Conservation (phyloP, 2,113 vertebrate species). For the rabbit (Oryctolagus cuniculus) region mOryCun1.1 NC_091438.1:131398501-131399000, state of each 20-base stretch:
- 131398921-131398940: not conserved
- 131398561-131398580: not conserved
- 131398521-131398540: not conserved
- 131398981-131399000: not conserved
- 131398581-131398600: not conserved
- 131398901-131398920: not conserved
- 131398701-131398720: not conserved
- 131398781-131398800: not conserved
- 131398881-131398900: not conserved
- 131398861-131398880: not conserved
- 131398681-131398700: not conserved
- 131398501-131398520: slow-evolving; percentile 22
- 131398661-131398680: not conserved
- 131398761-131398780: not conserved
- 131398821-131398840: not conserved
- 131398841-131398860: not conserved
- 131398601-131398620: not conserved
- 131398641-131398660: not conserved
- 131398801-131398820: not conserved
- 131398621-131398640: not conserved
- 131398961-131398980: not conserved
- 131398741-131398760: not conserved
- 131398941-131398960: not conserved
- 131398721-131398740: not conserved
- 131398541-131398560: not conserved